A percentile compares a stretch with the other conserved stretches of the same genome.
These are phyloP conservation scores for Suncus etruscus DNA, from an alignment of 2,113 vertebrate genomes.

Conservation along the genomic window DNA sequence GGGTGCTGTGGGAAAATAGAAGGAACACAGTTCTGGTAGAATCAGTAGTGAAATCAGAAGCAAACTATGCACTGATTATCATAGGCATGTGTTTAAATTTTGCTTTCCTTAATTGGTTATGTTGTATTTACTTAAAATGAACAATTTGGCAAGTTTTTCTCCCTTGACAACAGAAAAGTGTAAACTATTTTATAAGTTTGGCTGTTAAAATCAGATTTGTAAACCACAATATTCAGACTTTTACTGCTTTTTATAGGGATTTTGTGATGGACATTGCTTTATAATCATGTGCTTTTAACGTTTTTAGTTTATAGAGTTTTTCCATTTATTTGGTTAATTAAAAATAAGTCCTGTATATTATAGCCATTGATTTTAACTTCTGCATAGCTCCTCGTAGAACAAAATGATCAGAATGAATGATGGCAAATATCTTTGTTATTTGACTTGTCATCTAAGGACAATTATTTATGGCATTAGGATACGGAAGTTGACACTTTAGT, in stretches of 20 bases:
- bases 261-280: conserved; percentile 76
- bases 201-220: conserved; percentile 89
- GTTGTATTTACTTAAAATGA: conserved; percentile 92
- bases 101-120: conserved; percentile 92
- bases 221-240: conserved; percentile 86
- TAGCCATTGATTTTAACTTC: conserved; percentile 56
- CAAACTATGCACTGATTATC: conserved; percentile 90
- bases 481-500: conserved; percentile 55
- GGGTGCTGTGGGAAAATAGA: conserved; percentile 91
- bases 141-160: conserved; percentile 91
- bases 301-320: conserved; percentile 70
- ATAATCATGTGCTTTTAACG: conserved; percentile 76
- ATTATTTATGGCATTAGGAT: conserved; percentile 75
- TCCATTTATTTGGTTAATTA: conserved; percentile 69
- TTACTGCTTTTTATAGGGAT: conserved; percentile 82
- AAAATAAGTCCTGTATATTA: conserved; percentile 47
- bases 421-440: conserved; percentile 54
- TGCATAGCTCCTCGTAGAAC: conserved; percentile 54
- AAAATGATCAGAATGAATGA: conserved; percentile 59
- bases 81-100: conserved; percentile 91
- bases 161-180: conserved; percentile 89
- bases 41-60: conserved; percentile 92
- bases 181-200: conserved; percentile 91
- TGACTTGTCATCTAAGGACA: conserved; percentile 67
- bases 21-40: conserved; percentile 87